These are phyloP conservation scores for Mesorhabditis spiculigera DNA, from an alignment of 2,888 invertebrate genomes.

Conservation along the genomic window DNA sequence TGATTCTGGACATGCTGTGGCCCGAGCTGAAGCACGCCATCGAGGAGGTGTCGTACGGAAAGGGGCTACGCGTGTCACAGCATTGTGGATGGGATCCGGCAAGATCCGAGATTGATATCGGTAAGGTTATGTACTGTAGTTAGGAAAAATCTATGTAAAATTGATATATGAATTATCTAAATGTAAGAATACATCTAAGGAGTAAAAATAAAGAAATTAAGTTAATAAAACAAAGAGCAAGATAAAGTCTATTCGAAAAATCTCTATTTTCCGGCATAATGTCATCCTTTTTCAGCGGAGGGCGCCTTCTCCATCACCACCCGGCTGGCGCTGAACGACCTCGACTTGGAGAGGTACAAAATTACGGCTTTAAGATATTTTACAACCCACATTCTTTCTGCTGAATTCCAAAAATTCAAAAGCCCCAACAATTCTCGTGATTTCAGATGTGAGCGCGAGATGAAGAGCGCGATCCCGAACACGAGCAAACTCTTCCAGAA, in stretches of 20 bases:
- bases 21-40: slow-evolving; percentile 51
- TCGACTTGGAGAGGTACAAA: slow-evolving; percentile 22
- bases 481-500: slow-evolving; percentile 25
- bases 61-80: slow-evolving; percentile 49
- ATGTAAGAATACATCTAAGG: not conserved
- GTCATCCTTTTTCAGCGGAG: slow-evolving; percentile 23
- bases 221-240: too few species aligned
- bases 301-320: slow-evolving; percentile 35
- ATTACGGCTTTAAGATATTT: too few species aligned
- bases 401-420: too few species aligned
- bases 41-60: slow-evolving; percentile 49
- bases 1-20: slow-evolving; percentile 57
- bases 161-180: not conserved
- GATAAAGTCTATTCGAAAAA: too few species aligned
- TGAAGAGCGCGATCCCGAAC: slow-evolving; percentile 39
- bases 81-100: slow-evolving; percentile 53
- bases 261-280: too few species aligned
- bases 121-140: slow-evolving; percentile 16
- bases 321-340: slow-evolving; percentile 27
- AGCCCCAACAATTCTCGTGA: not conserved
- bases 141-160: not conserved
- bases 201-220: too few species aligned
- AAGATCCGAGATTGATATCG: slow-evolving; percentile 44
- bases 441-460: slow-evolving; percentile 27
- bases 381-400: too few species aligned